Evolutionary conservation across 2,888 invertebrate species (phyloP), one percentile per base, ranked within the genome.

Genomic region (Stomorhina lunata): DNA sequence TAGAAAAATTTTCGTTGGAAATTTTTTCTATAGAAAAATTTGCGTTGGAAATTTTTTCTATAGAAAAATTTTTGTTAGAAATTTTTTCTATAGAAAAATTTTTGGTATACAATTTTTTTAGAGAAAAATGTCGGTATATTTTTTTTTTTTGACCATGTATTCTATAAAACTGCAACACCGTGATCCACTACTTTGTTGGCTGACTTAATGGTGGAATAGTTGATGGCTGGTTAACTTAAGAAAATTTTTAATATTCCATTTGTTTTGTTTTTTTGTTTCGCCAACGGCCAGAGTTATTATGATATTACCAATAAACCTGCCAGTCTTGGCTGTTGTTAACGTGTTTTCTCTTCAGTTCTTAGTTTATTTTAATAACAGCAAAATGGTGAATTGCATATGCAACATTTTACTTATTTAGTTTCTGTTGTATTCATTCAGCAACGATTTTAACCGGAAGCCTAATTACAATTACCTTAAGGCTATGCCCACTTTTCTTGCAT

Each of bases 401-500:
- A 65, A 53, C 22, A 73, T 20, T 27, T 57, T 48, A 61, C n/a
- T n/a, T n/a, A n/a, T n/a, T n/a, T n/a, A n/a, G n/a, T n/a, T n/a
- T n/a, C n/a, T n/a, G n/a, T n/a, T n/a, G 53, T 29, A 27, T 66
- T 43, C 45, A 45, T 20, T 50, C 43, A 17, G 15, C 32, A 48
- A 37, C 63, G 57, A 80, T 71, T 84, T 84, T 81, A 83, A 84
- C 85, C 84, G 84, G 85, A 85, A 85, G 85, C 85, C 84, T 83
- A 84, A 85, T 83, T 85, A 84, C 82, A 84, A 84, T 84, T 84
- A 83, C 75, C 83, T 75, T 45, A 48, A 76, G 83, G 84, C 82
- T 75, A 66, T 82, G 75, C 82, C 82, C 82, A 82, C 83, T 80
- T 82, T 83, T 73, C 27, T 59, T 59, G 5, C 50, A 50, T 50